Percentiles rank a stretch among this genome's conserved stretches.
phyloP scores from a whole-genome alignment of 2,113 vertebrate species.

The Sylvia atricapilla region DNA sequence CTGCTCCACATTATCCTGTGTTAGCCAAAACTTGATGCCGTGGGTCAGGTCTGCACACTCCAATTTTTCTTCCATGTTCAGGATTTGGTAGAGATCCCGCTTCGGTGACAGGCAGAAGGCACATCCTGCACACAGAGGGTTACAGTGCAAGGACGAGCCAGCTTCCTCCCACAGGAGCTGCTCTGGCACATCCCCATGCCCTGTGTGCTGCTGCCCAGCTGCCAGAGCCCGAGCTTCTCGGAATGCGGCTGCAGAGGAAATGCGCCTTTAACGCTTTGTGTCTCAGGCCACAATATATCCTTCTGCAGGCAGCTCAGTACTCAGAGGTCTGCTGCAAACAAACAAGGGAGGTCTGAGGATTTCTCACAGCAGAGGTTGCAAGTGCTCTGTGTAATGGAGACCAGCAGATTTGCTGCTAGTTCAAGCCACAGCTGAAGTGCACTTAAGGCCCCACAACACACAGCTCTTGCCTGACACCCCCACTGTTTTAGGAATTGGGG shows the following conservation, averaged over 20 bases:
- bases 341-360: not conserved
- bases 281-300: not conserved
- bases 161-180: conserved; percentile 42
- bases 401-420: not conserved
- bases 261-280: not conserved
- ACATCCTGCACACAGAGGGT: not conserved
- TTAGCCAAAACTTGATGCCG: not conserved
- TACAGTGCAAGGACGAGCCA: not conserved
- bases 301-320: not conserved
- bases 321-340: not conserved
- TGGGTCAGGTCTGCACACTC: not conserved
- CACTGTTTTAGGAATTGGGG: not conserved
- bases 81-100: not conserved
- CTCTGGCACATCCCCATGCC: conserved; percentile 38
- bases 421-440: not conserved
- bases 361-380: conserved; percentile 22
- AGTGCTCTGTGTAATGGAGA: not conserved
- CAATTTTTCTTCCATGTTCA: not conserved
- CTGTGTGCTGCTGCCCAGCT: conserved; percentile 16
- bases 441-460: not conserved
- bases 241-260: not conserved
- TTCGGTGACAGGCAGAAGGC: not conserved
- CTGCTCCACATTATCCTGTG: not conserved
- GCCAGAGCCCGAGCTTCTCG: not conserved
- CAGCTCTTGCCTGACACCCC: not conserved